Conservation (phyloP, 2,888 invertebrate genomes). For the Anthophora plumipes region DNA sequence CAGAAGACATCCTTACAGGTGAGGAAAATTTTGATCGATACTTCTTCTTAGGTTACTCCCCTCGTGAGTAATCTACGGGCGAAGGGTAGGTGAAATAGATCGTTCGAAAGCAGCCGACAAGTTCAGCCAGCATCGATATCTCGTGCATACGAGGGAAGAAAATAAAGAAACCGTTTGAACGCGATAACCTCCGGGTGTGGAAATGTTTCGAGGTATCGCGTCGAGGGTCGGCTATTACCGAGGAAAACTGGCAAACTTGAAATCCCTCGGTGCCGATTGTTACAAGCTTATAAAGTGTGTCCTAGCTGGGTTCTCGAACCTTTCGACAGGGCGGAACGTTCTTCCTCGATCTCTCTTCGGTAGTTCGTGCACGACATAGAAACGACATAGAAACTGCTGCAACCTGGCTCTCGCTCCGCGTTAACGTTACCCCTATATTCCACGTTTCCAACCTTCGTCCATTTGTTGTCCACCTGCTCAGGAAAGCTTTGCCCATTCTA, state of each 20-base stretch:
- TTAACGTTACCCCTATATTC: conserved; percentile 26
- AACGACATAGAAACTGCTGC: conserved; percentile 32
- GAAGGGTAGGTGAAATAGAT: background rate
- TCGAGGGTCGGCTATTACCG: conserved; percentile 29
- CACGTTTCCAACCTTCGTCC: background rate
- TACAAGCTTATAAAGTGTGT: conserved; percentile 44
- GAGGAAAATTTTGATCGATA: background rate
- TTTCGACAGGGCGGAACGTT: conserved; percentile 10
- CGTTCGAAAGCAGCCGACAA: background rate
- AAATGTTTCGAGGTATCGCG: conserved; percentile 32
- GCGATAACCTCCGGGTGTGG: conserved; percentile 14
- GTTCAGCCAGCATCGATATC: conserved; percentile 8
- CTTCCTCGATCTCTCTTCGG: conserved; percentile 17
- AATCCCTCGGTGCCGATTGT: conserved; percentile 53
- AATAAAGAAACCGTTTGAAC: conserved; percentile 23
- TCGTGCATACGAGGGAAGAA: conserved; percentile 15
- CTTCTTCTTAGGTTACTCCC: background rate
- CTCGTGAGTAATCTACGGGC: background rate
- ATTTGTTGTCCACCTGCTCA: conserved; percentile 26
- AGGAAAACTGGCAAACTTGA: conserved; percentile 43
- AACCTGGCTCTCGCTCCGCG: conserved; percentile 6
- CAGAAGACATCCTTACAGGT: too few species aligned
- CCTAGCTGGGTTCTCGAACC: conserved; percentile 35
- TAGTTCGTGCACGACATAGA: conserved; percentile 26
- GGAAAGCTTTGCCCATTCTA: conserved; percentile 13